Percentiles rank a stretch among this genome's conserved stretches.
Evolutionary conservation across 2,113 vertebrate genomes (phyloP).

Genomic region (Cyprinodon brontotheroides): DNA sequence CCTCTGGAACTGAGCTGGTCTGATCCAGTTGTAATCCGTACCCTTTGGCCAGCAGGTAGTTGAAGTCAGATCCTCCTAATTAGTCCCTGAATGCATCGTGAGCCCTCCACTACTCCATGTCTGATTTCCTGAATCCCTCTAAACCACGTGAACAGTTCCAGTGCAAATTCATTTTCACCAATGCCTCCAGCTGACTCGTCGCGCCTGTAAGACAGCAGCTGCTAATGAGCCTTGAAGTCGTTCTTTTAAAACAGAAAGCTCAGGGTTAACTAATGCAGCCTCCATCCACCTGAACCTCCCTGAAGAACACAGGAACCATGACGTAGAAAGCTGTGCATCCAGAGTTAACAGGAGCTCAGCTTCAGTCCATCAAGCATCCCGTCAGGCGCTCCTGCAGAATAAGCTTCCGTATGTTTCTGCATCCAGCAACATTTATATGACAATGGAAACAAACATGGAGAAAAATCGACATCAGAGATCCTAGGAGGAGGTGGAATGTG

Average conservation of each 20-base stretch:
- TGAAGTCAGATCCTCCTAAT: constrained; percentile 25
- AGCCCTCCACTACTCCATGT: background rate
- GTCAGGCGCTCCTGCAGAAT: background rate
- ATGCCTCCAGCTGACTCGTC: constrained; percentile 56
- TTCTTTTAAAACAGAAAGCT: constrained; percentile 23
- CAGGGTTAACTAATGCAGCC: constrained; percentile 25
- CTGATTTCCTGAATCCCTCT: background rate
- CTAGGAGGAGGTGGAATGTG: background rate
- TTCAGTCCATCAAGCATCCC: background rate
- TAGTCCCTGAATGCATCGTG: constrained; percentile 23
- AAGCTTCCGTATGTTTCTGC: constrained; percentile 6
- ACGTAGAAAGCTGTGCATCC: background rate
- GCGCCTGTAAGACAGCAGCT: constrained; percentile 49
- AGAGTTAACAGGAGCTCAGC: background rate
- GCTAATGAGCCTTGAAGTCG: constrained; percentile 59
- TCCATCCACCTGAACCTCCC: constrained; percentile 9
- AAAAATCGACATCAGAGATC: background rate
- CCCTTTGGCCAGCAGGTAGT: constrained; percentile 14
- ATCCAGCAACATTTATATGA: no score
- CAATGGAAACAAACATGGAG: no score
- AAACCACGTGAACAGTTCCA: constrained; percentile 20
- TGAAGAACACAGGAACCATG: background rate
- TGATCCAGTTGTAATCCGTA: background rate
- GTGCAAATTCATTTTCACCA: constrained; percentile 64
- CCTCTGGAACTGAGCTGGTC: no score